A percentile compares a stretch with the other conserved stretches of the same genome.
Evolutionary conservation across 2,113 vertebrate species (phyloP).

Genomic region (Diadophis punctatus): DNA sequence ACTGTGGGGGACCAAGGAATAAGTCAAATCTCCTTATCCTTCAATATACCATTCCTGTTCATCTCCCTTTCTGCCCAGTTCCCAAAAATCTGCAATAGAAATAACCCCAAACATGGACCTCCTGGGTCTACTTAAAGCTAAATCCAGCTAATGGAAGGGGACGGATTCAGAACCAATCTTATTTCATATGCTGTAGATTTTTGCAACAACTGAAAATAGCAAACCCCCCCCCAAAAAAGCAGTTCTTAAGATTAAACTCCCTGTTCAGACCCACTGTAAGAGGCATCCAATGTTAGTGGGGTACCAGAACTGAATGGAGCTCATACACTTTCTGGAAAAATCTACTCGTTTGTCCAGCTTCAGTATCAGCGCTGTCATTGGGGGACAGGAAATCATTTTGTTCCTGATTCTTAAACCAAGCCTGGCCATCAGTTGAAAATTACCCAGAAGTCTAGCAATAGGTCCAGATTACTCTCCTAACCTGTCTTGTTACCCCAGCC

Average conservation of each 20-base stretch:
- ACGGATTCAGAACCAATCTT: background rate
- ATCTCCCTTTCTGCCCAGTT: background rate
- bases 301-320: background rate
- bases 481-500: too few species aligned
- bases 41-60: background rate
- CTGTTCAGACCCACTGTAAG: background rate
- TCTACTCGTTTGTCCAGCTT: background rate
- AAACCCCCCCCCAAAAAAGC: background rate
- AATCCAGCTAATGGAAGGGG: background rate
- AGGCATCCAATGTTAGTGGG: background rate
- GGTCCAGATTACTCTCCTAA: too few species aligned
- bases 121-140: background rate
- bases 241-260: background rate
- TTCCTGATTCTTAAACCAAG: background rate
- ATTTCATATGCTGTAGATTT: background rate
- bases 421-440: too few species aligned
- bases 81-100: background rate
- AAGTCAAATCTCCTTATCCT: background rate
- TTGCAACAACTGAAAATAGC: background rate
- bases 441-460: too few species aligned
- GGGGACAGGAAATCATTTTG: background rate
- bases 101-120: background rate
- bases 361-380: background rate
- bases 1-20: background rate
- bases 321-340: background rate